Base-by-base conservation (phyloP, 2,113 vertebrate species). In the Amia ocellicauda region DNA sequence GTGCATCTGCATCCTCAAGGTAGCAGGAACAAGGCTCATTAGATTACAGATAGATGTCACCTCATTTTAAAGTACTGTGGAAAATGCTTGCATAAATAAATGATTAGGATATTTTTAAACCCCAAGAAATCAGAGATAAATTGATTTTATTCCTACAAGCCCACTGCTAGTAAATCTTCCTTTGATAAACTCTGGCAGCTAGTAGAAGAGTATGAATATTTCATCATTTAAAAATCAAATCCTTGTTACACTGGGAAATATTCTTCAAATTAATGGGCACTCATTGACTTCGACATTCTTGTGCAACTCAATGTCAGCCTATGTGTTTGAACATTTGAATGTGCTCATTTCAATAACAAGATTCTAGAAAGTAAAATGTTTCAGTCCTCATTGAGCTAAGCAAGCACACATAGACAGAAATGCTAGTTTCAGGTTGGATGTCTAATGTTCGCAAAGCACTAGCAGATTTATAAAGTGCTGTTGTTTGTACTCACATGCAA, bases 161-260 rank as follows among this genome's bases (percentile, higher is more conserved):
- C 74, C 77, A 74, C 68, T 63, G 55, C 74, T 74, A 52, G 72
- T 78, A 74, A 68, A 77, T 70, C 74, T 58, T 69, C 68, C 70
- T 78, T 79, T 82, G 80, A 83, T 82, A 78, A 76, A 65, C 73
- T 64, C 78, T 76, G 78, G 78, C 77, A 81, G 76, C 70, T 68
- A 42, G 60, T 72, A 73, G 75, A 82, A 74, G 70, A 66, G 77
- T 60, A 80, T 83, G 64, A 79, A 85, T 82, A 74, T 83, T 85
- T 85, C 66, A 85, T 80, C 61, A 70, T 78, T 79, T 68, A 71
- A 82, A 64, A 80, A 72, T 70, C 72, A 76, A 73, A 7, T 61
- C 52, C 31, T 49, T 71, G 2, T 63, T 75, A 42, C 60, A 63
- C 57, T 52, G n/a, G 47, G 67, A 74, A 47, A 19, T 19, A 24